Base-by-base conservation (phyloP, 2,113 vertebrate genomes). In the Mustela nigripes region DNA sequence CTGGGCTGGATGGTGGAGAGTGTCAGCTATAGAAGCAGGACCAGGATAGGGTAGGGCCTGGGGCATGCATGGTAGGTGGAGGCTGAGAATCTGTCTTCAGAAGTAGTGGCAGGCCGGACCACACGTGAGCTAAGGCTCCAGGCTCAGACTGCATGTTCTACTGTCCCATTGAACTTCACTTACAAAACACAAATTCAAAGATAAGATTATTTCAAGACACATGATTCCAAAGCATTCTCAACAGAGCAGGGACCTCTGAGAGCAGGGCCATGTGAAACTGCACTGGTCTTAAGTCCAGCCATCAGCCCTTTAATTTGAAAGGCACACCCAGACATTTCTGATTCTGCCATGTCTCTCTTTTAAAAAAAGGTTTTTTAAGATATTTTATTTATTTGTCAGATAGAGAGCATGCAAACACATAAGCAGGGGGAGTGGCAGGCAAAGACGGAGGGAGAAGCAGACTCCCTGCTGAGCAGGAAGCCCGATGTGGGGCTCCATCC, bases 151-250 rank as follows among this genome's bases (percentile, higher is more conserved):
- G 11, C n/a, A 58, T 60, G 11, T 58, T 81, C 39, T 21, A 19
- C 33, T 11, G 4, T 84, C 36, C 11, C 36, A 10, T 15, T 63
- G 53, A 36, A 58, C 18, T 93, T 91, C 79, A 58, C 33, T 87
- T 93, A 24, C 3, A 62, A 76, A 76, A 95, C 62, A 80, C 39
- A 91, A 80, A 50, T 86, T 53, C 74, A 79, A 56, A 90, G 81
- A 56, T 60, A 76, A 73, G 80, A 36, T 81, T 31, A 60, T 83
- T 78, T 93, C 63, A 67, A 10, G 82, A 26, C 11, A 85, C 11
- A 48, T 33, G 22, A 73, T 36, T 89, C 31, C 39, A 69, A 84
- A 97, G 36, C 82, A 93, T 97, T 96, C 42, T 76, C 74, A 76
- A 18, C 74, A 48, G 42, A 76, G 42, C 74, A 48, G 26, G 26